Evolutionary conservation across 2,888 invertebrate genomes (phyloP).

Genomic region (Cistogaster globosa): DNA sequence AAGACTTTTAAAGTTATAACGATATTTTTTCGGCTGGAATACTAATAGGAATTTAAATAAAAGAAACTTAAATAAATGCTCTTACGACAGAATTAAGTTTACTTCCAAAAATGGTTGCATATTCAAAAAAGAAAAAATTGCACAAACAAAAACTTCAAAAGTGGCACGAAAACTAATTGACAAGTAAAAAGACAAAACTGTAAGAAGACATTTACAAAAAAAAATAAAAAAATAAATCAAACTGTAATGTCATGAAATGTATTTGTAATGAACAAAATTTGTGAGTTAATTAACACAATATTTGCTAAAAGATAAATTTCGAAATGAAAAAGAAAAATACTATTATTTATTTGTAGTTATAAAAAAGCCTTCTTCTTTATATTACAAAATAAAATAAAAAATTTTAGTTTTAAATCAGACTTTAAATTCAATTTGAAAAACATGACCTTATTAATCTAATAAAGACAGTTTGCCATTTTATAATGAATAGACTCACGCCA

Average conservation of each 20-base stretch:
- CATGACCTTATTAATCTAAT: no score
- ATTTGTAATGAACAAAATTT: neutral
- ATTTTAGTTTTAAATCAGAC: no score
- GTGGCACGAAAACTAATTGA: slow-evolving; percentile 56
- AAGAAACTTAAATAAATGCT: slow-evolving; percentile 19
- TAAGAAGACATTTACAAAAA: slow-evolving; percentile 5
- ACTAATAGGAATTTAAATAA: slow-evolving; percentile 43
- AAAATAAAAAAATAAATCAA: slow-evolving; percentile 11
- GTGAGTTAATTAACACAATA: neutral
- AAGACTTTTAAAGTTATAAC: slow-evolving; percentile 33
- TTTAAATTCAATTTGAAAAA: no score
- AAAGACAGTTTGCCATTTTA: no score
- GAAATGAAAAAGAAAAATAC: no score
- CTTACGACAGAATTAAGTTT: slow-evolving; percentile 27
- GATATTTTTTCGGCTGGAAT: slow-evolving; percentile 36
- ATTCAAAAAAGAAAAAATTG: neutral
- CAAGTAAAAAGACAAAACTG: slow-evolving; percentile 40
- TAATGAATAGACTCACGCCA: no score
- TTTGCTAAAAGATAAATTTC: no score
- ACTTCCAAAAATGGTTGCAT: slow-evolving; percentile 32
- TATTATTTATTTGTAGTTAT: no score
- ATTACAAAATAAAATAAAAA: no score
- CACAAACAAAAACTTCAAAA: slow-evolving; percentile 27
- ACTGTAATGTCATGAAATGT: neutral
- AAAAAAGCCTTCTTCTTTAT: no score